phyloP scores from a whole-genome alignment of 2,797 vertebrate genomes.

The Morelia viridis region DNA sequence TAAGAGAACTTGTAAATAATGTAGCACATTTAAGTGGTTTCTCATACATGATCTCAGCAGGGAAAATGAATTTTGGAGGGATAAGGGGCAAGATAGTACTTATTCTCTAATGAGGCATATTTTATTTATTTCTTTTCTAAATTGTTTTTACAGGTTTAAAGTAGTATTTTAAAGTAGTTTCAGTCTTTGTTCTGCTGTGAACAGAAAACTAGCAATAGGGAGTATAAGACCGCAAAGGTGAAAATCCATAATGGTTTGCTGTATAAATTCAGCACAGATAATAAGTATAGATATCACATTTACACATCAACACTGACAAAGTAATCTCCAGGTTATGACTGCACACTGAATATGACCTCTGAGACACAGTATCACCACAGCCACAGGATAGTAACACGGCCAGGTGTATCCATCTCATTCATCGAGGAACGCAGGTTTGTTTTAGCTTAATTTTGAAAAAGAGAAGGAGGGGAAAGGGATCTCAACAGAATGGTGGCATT shows the following conservation, averaged over 20 bases:
- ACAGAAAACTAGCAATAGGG: neutral
- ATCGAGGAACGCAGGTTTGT: neutral
- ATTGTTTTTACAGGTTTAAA: neutral
- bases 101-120: slow-evolving; percentile 28
- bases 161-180: rapidly evolving
- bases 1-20: slow-evolving; percentile 68
- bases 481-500: neutral
- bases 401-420: neutral
- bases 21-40: slow-evolving; percentile 58
- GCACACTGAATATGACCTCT: neutral
- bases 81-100: slow-evolving; percentile 41
- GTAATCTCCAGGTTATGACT: neutral
- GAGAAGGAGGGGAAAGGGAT: neutral
- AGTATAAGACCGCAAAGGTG: neutral
- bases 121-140: slow-evolving; percentile 53
- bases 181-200: neutral
- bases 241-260: neutral
- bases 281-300: neutral
- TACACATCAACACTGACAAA: neutral
- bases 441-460: neutral
- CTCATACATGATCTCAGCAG: slow-evolving; percentile 55
- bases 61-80: slow-evolving; percentile 41
- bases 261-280: neutral
- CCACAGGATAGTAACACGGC: neutral
- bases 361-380: neutral